Evolutionary conservation across 2,113 vertebrate genomes (phyloP).

Genomic region (Paradoxurus hermaphroditus): DNA sequence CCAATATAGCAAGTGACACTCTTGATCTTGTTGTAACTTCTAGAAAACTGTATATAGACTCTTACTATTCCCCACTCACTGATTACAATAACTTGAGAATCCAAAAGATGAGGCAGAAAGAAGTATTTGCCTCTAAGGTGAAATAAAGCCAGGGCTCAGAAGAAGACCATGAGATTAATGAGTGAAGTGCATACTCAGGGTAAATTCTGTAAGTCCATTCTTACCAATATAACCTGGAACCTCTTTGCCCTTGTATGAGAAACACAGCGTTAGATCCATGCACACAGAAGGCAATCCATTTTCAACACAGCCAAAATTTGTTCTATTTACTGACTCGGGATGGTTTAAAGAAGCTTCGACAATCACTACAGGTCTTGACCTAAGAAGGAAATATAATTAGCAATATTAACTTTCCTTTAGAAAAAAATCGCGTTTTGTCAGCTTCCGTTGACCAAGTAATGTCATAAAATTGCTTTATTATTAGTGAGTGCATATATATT

Average conservation of each 20-base stretch:
- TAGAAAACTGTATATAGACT: not conserved
- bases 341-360: slow-evolving; percentile 88
- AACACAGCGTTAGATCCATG: slow-evolving; percentile 91
- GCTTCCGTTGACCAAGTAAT: not conserved
- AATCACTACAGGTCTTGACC: slow-evolving; percentile 93
- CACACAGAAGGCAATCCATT: slow-evolving; percentile 87
- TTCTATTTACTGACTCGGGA: slow-evolving; percentile 88
- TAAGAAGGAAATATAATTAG: slow-evolving; percentile 75
- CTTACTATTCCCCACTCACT: too few species aligned
- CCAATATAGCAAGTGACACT: not conserved
- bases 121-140: too few species aligned
- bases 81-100: not conserved
- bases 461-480: not conserved
- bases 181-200: not conserved
- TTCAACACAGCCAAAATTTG: slow-evolving; percentile 84
- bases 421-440: not conserved
- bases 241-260: slow-evolving; percentile 87
- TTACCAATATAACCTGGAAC: slow-evolving; percentile 90
- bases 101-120: not conserved
- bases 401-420: slow-evolving; percentile 32
- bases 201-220: not conserved
- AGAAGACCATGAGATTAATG: not conserved
- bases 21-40: not conserved
- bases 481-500: not conserved
- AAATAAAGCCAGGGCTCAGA: not conserved